Evolutionary conservation across 1,140 invertebrate genomes (phyloP), one percentile per base, ranked within the genome.

Genomic region (Drosophila sucinea): DNA sequence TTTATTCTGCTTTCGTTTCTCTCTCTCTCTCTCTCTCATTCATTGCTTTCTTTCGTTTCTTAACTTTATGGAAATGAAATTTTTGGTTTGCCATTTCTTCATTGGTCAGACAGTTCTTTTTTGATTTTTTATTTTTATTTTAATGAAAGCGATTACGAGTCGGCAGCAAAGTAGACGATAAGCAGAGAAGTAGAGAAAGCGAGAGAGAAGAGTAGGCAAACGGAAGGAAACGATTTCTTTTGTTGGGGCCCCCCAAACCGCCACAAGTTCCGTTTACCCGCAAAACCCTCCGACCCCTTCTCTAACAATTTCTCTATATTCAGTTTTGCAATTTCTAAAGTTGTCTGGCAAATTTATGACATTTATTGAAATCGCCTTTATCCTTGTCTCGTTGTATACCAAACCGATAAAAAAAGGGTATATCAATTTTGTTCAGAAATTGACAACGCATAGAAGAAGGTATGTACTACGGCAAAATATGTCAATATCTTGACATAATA

Each of bases 301-400:
- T 38, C 23, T 3, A 10, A 38, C 10, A 51, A 27, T 51, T 51
- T 51, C 23, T 10, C 23, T 51, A 51, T 25, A 27, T 51, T 51
- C 44, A 25, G 7, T 51, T 51, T 54, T 60, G 32, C 69, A 57
- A 70, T 69, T 33, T 75, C 72, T 76, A 76, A 76, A 76, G 73
- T 70, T 75, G 66, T 77, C 41, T 47, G 73, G 7, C 60, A 70
- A 76, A 76, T 76, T 76, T 76, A 76, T 76, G 73, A 77, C 73
- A 76, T 76, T 76, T 76, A 76, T 76, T 76, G 73, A 76, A 76
- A 76, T 76, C 73, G 73, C 57, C 68, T 76, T 69, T 51, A 51
- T 51, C 25, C 3, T 51, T 51, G 23, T 2, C 11, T 51, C 3
- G 25, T 8, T 2, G 0, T 25, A 25, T 25, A 4, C 3, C 6